These are phyloP conservation scores for Trilocha varians DNA, from an alignment of 2,888 invertebrate species.

Conservation along the genomic window DNA sequence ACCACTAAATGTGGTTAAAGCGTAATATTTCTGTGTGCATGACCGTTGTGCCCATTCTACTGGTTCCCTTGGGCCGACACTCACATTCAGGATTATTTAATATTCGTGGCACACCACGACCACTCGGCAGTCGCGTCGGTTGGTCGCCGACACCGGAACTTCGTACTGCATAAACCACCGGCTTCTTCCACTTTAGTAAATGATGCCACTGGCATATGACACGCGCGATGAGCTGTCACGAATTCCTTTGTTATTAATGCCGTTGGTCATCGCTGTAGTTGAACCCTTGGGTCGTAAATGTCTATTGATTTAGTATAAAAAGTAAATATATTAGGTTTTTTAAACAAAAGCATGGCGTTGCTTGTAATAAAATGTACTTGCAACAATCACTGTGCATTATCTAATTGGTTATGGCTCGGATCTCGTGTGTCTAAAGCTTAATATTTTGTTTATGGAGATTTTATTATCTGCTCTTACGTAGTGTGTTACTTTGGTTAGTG, in stretches of 20 bases:
- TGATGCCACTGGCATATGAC: constrained; percentile 26
- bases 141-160: constrained; percentile 49
- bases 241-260: constrained; percentile 1
- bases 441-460: no score
- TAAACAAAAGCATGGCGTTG: not conserved
- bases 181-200: constrained; percentile 42
- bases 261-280: not conserved
- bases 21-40: not conserved
- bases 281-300: no score
- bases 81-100: constrained; percentile 24
- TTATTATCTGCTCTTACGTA: no score
- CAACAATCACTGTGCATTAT: no score
- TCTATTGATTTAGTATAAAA: no score
- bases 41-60: constrained; percentile 21
- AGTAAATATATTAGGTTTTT: no score
- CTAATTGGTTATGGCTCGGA: no score
- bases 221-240: constrained; percentile 27
- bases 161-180: constrained; percentile 33
- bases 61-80: constrained; percentile 25
- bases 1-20: not conserved
- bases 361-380: not conserved
- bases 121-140: constrained; percentile 13
- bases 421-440: no score
- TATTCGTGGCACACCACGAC: constrained; percentile 34
- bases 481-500: no score